A percentile compares a stretch with the other conserved stretches of the same genome.
Conservation (phyloP, 2,888 invertebrate genomes). For the Ditylenchus weischeri region DNA sequence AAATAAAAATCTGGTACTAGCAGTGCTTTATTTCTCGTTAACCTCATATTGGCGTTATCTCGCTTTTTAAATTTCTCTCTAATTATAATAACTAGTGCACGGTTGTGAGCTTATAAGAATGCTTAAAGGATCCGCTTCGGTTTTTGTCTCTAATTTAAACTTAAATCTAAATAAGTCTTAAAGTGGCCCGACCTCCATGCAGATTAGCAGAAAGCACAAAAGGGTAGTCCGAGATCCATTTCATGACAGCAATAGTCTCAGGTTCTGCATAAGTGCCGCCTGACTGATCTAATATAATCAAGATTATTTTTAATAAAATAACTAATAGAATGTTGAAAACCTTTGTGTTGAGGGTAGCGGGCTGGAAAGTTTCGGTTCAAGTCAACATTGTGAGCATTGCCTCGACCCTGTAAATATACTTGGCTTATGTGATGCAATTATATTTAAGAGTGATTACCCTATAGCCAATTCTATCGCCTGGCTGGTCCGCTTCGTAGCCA, state of each 20-base stretch:
- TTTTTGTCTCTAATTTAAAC: too few relatives aligned
- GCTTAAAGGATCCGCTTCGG: too few relatives aligned
- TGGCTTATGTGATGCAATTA: constrained; percentile 8
- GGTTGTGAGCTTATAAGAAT: too few relatives aligned
- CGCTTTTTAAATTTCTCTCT: too few relatives aligned
- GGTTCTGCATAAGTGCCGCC: constrained; percentile 52
- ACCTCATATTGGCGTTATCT: too few relatives aligned
- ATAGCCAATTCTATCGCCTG: constrained; percentile 61
- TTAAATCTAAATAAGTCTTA: too few relatives aligned
- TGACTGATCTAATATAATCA: constrained; percentile 31
- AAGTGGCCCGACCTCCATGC: constrained; percentile 45
- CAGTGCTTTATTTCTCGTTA: too few relatives aligned
- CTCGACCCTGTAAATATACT: constrained; percentile 67
- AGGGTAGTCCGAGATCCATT: constrained; percentile 58
- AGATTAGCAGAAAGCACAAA: constrained; percentile 59
- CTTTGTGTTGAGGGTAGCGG: constrained; percentile 68
- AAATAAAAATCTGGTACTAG: too few relatives aligned
- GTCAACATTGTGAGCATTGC: constrained; percentile 77
- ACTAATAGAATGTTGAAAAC: too few relatives aligned
- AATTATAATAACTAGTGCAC: too few relatives aligned
- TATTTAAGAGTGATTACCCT: constrained; percentile 24
- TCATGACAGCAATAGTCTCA: constrained; percentile 60
- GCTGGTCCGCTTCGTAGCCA: constrained; percentile 78
- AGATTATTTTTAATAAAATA: too few relatives aligned
- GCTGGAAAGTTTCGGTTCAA: constrained; percentile 89